Percentiles rank a stretch among this genome's conserved stretches.
These are phyloP conservation scores for Urechis unicinctus DNA, from an alignment of 2,888 invertebrate genomes.

Conservation along the genomic window DNA sequence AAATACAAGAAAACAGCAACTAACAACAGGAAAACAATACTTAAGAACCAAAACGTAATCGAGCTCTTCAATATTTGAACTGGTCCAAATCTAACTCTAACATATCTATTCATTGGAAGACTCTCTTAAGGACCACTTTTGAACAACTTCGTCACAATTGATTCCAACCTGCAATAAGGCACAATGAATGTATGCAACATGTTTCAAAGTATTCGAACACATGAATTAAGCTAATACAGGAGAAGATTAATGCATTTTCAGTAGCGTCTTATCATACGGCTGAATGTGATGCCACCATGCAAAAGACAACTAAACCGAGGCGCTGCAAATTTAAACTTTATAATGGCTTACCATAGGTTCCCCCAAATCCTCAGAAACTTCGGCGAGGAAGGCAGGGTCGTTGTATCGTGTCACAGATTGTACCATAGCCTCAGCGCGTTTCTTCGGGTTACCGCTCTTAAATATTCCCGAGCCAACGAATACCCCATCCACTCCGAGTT, in stretches of 20 bases:
- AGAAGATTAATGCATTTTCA: not conserved
- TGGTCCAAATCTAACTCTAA: no score
- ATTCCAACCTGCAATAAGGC: conserved; percentile 14
- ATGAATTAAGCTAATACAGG: not conserved
- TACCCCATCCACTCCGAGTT: conserved; percentile 45
- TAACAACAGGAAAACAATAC: no score
- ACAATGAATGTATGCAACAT: no score
- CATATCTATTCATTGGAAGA: no score
- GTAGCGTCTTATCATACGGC: no score
- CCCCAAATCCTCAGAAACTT: conserved; percentile 37
- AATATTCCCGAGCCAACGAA: conserved; percentile 47
- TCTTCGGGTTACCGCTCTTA: conserved; percentile 36
- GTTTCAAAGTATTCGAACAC: no score
- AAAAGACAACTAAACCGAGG: no score
- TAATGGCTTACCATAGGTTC: conserved; percentile 37
- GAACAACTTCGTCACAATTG: conserved; percentile 7
- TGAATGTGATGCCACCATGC: no score
- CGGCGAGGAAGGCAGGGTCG: conserved; percentile 34
- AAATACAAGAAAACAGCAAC: no score
- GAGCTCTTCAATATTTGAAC: no score
- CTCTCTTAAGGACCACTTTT: conserved; percentile 9
- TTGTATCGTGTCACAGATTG: conserved; percentile 43
- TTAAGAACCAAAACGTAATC: no score
- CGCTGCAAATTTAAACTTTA: no score
- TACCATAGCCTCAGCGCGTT: conserved; percentile 40